These are phyloP conservation scores for Julus scandinavius DNA, from an alignment of 2,888 invertebrate genomes.

Conservation along the genomic window DNA sequence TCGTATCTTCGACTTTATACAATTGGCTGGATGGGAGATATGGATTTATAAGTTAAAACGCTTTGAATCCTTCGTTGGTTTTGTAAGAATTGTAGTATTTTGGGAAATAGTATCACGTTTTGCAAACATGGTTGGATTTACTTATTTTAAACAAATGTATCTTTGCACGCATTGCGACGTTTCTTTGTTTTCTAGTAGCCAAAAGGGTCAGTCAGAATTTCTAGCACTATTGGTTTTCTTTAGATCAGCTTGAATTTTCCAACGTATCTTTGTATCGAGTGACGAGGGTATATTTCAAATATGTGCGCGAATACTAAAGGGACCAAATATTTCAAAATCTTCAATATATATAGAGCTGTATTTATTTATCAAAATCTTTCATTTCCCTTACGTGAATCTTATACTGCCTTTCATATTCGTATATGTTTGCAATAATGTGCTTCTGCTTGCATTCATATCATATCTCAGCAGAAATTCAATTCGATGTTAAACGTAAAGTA, in stretches of 20 bases:
- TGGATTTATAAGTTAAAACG: not conserved
- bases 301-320: not conserved
- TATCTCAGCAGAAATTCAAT: constrained; percentile 8
- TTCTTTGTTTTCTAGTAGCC: not conserved
- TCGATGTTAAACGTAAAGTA: constrained; percentile 26
- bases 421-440: not conserved
- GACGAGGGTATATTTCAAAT: not conserved
- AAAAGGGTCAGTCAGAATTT: not conserved
- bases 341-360: not conserved
- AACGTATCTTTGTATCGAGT: not conserved
- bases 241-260: not conserved
- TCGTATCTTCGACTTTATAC: not conserved
- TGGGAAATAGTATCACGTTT: not conserved
- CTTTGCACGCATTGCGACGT: not conserved
- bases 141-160: not conserved
- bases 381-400: not conserved
- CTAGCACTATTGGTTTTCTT: not conserved
- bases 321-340: not conserved
- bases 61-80: not conserved
- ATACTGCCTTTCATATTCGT: not conserved
- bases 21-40: not conserved
- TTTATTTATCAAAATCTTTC: constrained; percentile 44
- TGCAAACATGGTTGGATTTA: constrained; percentile 27
- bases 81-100: not conserved
- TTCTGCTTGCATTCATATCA: not conserved